phyloP scores from a whole-genome alignment of 2,113 vertebrate genomes.

The Platanista minor region DNA sequence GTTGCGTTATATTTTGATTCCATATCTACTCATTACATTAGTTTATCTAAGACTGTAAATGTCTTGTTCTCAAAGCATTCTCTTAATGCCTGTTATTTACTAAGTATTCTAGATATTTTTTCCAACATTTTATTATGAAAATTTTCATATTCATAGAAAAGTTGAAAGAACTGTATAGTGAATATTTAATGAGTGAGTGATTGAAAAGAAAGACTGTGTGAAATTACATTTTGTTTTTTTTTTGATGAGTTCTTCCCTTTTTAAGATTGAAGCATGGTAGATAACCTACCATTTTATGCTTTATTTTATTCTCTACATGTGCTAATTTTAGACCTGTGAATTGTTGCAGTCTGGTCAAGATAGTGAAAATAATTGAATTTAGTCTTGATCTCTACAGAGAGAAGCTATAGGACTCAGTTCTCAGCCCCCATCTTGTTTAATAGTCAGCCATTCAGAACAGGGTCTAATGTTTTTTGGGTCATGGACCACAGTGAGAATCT shows the following conservation, averaged over 20 bases:
- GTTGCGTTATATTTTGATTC: background rate
- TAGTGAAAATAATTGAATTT: background rate
- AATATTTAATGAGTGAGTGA: background rate
- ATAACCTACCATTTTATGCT: constrained; percentile 5
- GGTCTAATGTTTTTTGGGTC: background rate
- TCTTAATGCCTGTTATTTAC: background rate
- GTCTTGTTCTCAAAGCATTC: background rate
- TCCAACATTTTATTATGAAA: constrained; percentile 24
- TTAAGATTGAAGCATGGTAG: background rate
- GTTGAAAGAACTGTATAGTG: background rate
- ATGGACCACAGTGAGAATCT: background rate
- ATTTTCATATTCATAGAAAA: background rate
- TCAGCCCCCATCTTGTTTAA: background rate
- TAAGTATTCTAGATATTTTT: constrained; percentile 6
- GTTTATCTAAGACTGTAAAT: background rate
- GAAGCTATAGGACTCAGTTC: background rate
- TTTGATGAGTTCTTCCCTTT: background rate
- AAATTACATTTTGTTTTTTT: background rate
- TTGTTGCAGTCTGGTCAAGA: background rate
- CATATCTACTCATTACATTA: background rate
- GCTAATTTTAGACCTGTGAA: constrained; percentile 18
- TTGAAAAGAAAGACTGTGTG: background rate
- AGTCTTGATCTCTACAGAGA: constrained; percentile 10
- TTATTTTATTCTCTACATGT: constrained; percentile 28
- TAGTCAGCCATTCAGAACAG: background rate